phyloP scores from a whole-genome alignment of 2,797 vertebrate species.

The Kryptopterus vitreolus region DNA sequence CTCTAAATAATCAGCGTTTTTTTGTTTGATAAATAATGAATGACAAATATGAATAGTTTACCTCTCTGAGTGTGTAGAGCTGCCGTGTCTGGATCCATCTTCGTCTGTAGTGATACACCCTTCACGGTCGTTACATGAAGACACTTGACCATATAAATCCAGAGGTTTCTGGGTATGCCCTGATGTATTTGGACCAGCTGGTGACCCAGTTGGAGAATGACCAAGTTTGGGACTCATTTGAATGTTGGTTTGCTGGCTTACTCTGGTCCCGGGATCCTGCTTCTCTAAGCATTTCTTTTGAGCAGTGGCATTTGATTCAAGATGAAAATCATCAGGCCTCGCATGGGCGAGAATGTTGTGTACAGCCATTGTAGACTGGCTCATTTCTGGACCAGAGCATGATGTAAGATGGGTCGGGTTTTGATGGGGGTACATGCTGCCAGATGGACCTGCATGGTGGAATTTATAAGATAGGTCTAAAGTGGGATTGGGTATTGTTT shows the following conservation, averaged over 20 bases:
- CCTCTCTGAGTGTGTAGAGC: constrained; percentile 56
- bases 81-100: constrained; percentile 51
- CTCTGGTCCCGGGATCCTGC: not conserved
- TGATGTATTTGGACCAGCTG: constrained; percentile 82
- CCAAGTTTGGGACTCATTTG: constrained; percentile 86
- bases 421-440: constrained; percentile 78
- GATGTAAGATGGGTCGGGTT: constrained; percentile 59
- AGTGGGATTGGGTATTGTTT: constrained; percentile 60
- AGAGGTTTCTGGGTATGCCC: constrained; percentile 65
- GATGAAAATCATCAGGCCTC: constrained; percentile 68
- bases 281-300: constrained; percentile 39
- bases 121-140: not conserved
- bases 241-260: constrained; percentile 64
- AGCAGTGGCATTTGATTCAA: constrained; percentile 57
- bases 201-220: constrained; percentile 85
- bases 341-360: constrained; percentile 68
- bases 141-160: not conserved
- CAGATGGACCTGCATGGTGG: constrained; percentile 69
- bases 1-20: not conserved
- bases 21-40: not conserved
- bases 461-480: constrained; percentile 79
- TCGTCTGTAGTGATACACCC: not conserved
- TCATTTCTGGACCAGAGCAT: constrained; percentile 66
- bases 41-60: constrained; percentile 6
- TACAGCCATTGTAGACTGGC: constrained; percentile 64